Conservation (phyloP, 2,888 invertebrate genomes). For the Eupithecia exiguata region DNA sequence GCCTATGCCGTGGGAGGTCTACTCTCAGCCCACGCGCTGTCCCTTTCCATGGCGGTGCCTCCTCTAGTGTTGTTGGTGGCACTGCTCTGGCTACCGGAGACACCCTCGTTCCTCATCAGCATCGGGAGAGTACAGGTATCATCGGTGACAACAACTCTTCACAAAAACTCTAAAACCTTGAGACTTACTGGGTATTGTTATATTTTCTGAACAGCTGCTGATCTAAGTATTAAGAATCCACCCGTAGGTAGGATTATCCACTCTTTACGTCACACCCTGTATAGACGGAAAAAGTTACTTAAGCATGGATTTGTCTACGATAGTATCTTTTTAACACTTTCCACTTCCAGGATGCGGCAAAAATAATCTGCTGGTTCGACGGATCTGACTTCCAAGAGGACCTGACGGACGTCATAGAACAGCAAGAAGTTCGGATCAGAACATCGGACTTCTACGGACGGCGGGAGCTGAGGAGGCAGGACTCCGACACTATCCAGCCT, state of each 20-base stretch:
- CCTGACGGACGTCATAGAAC: constrained; percentile 77
- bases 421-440: constrained; percentile 76
- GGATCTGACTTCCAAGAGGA: constrained; percentile 79
- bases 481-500: constrained; percentile 76
- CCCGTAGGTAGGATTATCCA: too few species aligned
- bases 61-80: constrained; percentile 68
- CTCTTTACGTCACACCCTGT: too few species aligned
- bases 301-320: background rate
- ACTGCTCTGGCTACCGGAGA: constrained; percentile 76
- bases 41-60: constrained; percentile 71
- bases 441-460: constrained; percentile 69
- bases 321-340: too few species aligned
- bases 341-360: constrained; percentile 71
- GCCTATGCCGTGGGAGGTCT: constrained; percentile 74
- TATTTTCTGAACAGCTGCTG: too few species aligned
- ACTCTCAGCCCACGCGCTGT: constrained; percentile 73
- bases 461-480: constrained; percentile 63
- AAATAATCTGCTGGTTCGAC: constrained; percentile 80
- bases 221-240: too few species aligned
- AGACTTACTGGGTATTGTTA: too few species aligned
- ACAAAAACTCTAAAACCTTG: too few species aligned
- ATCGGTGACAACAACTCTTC: too few species aligned
- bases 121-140: constrained; percentile 73
- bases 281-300: too few species aligned
- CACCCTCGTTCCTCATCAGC: constrained; percentile 75